A percentile compares a stretch with the other conserved stretches of the same genome.
Evolutionary conservation across 2,888 invertebrate species (phyloP).

Genomic region (Plebejus anna): DNA sequence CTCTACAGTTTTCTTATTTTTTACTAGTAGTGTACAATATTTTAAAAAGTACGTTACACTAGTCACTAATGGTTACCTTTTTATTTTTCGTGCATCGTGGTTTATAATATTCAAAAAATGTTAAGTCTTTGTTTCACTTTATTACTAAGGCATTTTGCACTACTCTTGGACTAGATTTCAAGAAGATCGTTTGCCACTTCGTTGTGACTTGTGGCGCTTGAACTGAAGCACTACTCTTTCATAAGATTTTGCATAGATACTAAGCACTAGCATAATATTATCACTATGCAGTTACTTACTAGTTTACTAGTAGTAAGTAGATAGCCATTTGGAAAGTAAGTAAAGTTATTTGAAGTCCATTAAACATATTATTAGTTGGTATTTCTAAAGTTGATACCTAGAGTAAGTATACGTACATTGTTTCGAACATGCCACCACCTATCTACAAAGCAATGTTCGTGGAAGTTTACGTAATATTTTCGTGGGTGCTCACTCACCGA

Average conservation of each 20-base stretch:
- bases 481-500: slow-evolving; percentile 42
- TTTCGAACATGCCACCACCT: neutral
- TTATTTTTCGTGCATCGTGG: too few species aligned
- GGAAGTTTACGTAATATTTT: slow-evolving; percentile 21
- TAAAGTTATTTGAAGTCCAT: too few species aligned
- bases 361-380: too few species aligned
- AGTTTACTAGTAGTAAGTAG: neutral
- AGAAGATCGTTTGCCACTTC: slow-evolving; percentile 2
- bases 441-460: neutral
- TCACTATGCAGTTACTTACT: neutral
- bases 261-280: neutral
- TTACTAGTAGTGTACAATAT: too few species aligned
- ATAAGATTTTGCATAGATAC: neutral
- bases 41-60: too few species aligned
- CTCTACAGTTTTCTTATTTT: neutral
- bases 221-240: neutral
- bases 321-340: neutral
- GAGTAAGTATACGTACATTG: too few species aligned
- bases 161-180: neutral
- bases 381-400: too few species aligned
- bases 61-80: neutral
- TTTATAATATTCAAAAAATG: neutral
- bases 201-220: neutral
- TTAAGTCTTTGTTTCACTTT: neutral
- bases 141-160: neutral